A percentile compares a stretch with the other conserved stretches of the same genome.
Evolutionary conservation across 2,888 invertebrate species (phyloP).

Genomic region (Gibbula magus): DNA sequence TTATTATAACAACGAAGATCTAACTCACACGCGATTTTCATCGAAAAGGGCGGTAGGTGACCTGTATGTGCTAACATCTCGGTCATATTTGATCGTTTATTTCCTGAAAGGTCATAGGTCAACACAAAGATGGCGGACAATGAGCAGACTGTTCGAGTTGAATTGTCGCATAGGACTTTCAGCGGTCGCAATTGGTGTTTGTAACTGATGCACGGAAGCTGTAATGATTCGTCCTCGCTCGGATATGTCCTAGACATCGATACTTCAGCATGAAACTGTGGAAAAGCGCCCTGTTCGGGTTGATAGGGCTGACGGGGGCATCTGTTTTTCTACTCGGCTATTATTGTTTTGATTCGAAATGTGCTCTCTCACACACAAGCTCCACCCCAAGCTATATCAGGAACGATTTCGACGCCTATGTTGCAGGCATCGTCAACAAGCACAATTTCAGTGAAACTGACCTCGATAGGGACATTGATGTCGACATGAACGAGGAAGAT

Average conservation of each 20-base stretch:
- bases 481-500: conserved; percentile 84
- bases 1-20: too few species aligned
- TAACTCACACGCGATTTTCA: too few species aligned
- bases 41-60: too few species aligned
- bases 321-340: conserved; percentile 11
- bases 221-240: too few species aligned
- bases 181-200: too few species aligned
- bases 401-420: conserved; percentile 3
- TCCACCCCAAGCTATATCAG: background rate
- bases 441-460: conserved; percentile 73
- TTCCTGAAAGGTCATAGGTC: too few species aligned
- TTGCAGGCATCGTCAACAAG: background rate
- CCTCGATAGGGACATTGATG: conserved; percentile 82
- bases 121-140: too few species aligned
- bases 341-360: conserved; percentile 20
- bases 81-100: too few species aligned
- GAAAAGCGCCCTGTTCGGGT: background rate
- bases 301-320: background rate
- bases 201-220: too few species aligned
- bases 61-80: too few species aligned
- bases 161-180: too few species aligned
- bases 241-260: background rate
- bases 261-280: background rate
- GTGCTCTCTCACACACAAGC: background rate
- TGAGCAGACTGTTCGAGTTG: too few species aligned